Conservation (phyloP, 1,140 invertebrate genomes). For the Eupristina koningsbergeri region DNA sequence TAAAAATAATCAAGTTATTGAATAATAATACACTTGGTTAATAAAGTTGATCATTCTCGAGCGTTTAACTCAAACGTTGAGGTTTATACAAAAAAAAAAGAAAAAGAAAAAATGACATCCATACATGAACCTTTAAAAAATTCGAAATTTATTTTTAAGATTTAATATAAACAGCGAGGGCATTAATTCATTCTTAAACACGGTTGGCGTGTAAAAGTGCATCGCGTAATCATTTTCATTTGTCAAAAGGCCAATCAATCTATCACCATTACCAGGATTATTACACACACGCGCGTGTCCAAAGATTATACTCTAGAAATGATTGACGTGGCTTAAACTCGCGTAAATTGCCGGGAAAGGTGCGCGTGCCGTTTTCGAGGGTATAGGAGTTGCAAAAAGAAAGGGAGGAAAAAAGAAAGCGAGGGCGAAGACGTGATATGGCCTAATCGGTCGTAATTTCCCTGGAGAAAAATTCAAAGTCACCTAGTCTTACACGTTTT, state of each 20-base stretch:
- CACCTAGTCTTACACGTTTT: no score
- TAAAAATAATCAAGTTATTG: constrained; percentile 17
- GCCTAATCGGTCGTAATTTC: background rate
- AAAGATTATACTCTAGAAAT: constrained; percentile 7
- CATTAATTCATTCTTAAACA: background rate
- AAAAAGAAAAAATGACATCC: no score
- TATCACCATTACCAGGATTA: constrained; percentile 27
- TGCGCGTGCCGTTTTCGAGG: background rate
- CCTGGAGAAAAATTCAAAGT: background rate
- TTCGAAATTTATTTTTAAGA: constrained; percentile 24
- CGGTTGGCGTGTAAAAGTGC: background rate
- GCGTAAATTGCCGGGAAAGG: background rate
- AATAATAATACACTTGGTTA: constrained; percentile 5
- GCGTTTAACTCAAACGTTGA: background rate
- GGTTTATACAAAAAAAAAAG: background rate
- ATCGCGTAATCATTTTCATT: constrained; percentile 32
- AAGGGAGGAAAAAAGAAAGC: background rate
- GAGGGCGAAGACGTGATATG: background rate
- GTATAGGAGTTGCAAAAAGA: background rate
- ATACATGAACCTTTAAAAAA: background rate
- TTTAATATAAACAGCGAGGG: constrained; percentile 17
- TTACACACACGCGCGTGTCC: background rate
- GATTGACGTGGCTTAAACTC: background rate
- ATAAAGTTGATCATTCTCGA: background rate
- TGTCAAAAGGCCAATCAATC: constrained; percentile 45